These are phyloP conservation scores for Ganaspis sp. DNA, from an alignment of 1,140 invertebrate genomes.

Conservation along the genomic window DNA sequence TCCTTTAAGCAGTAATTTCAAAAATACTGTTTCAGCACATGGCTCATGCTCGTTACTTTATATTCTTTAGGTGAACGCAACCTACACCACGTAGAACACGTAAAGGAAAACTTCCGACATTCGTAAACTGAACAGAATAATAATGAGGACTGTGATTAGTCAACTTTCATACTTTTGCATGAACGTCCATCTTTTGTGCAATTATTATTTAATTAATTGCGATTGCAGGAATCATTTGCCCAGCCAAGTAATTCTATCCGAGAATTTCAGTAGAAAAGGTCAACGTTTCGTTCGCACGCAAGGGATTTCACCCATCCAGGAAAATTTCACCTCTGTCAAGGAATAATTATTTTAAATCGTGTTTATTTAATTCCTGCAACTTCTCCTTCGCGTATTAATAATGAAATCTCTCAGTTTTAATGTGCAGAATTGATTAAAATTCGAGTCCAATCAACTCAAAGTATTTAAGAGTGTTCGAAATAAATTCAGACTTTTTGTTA, in stretches of 20 bases:
- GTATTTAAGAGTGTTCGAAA: no score
- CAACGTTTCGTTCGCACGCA: not conserved
- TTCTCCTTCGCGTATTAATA: no score
- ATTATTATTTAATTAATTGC: conserved; percentile 11
- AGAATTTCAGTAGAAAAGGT: not conserved
- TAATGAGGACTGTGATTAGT: conserved; percentile 25
- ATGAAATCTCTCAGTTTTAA: no score
- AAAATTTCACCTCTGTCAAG: not conserved
- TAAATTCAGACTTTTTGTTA: no score
- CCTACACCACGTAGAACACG: conserved; percentile 28
- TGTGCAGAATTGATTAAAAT: no score
- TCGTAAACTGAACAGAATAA: conserved; percentile 20
- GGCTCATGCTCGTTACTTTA: conserved; percentile 20
- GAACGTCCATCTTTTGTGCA: conserved; percentile 7
- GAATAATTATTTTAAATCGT: not conserved
- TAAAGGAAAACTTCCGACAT: conserved; percentile 24
- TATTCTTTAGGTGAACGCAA: conserved; percentile 16
- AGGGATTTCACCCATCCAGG: not conserved
- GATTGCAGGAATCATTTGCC: not conserved
- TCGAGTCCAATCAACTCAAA: no score
- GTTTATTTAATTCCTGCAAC: not conserved
- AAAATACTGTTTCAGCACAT: conserved; percentile 25
- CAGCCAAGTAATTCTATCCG: not conserved
- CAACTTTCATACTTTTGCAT: conserved; percentile 14
- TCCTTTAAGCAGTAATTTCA: conserved; percentile 14